These are phyloP conservation scores for Heliconius aoede DNA, from an alignment of 2,888 invertebrate genomes.

Conservation along the genomic window DNA sequence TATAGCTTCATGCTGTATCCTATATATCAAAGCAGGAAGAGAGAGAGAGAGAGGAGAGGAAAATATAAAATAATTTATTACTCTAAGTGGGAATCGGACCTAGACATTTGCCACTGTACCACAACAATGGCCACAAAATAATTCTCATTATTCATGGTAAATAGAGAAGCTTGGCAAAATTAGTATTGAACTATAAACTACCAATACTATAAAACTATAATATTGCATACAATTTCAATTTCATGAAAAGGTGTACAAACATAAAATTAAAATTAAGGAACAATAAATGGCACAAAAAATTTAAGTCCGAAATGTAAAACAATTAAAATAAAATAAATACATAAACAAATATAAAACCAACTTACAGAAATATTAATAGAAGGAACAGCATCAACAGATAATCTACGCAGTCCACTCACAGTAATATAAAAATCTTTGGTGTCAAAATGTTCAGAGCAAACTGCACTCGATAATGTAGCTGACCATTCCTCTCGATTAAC, in stretches of 20 bases:
- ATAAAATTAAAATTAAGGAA: neutral
- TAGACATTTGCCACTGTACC: too few relatives aligned
- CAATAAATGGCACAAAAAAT: neutral
- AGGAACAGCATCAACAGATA: constrained; percentile 66
- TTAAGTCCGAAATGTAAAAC: neutral
- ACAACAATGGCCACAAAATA: too few relatives aligned
- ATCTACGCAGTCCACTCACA: constrained; percentile 65
- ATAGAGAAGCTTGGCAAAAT: too few relatives aligned
- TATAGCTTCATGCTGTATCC: neutral
- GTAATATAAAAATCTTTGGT: constrained; percentile 69
- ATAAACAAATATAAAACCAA: constrained; percentile 1
- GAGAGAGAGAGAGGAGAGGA: too few relatives aligned
- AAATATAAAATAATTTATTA: too few relatives aligned
- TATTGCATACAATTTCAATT: too few relatives aligned
- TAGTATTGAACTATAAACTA: too few relatives aligned
- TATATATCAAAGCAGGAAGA: too few relatives aligned
- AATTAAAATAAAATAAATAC: neutral
- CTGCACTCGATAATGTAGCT: constrained; percentile 66
- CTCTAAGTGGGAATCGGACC: too few relatives aligned
- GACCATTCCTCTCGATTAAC: constrained; percentile 69
- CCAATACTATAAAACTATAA: too few relatives aligned
- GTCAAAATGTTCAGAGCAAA: constrained; percentile 73
- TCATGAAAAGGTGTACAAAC: neutral
- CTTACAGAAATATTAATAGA: constrained; percentile 73
- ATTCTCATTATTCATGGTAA: too few relatives aligned